Evolutionary conservation across 1,140 invertebrate genomes (phyloP).

Genomic region (Probaryconus sp.): DNA sequence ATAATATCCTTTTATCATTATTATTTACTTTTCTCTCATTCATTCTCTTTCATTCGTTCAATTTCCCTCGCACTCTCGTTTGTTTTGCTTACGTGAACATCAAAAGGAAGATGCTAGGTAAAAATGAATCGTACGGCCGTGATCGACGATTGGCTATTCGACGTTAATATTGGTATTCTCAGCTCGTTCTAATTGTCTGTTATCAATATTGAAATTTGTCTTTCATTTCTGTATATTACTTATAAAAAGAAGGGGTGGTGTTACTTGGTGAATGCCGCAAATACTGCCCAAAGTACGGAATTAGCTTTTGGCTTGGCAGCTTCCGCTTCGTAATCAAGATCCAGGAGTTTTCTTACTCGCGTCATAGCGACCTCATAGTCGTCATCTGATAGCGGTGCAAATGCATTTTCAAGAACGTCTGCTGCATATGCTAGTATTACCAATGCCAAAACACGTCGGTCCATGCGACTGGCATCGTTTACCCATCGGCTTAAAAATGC

Average conservation of each 20-base stretch:
- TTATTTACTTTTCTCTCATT: neutral
- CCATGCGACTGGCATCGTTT: slow-evolving; percentile 98
- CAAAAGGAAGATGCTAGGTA: slow-evolving; percentile 36
- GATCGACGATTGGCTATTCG: slow-evolving; percentile 1
- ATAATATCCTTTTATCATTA: neutral
- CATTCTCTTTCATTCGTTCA: slow-evolving; percentile 1
- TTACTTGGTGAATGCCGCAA: slow-evolving; percentile 98
- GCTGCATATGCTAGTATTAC: slow-evolving; percentile 98
- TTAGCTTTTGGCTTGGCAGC: slow-evolving; percentile 90
- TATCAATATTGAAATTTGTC: slow-evolving; percentile 11
- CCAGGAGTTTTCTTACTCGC: slow-evolving; percentile 95
- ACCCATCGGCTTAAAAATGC: slow-evolving; percentile 97
- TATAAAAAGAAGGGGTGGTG: slow-evolving; percentile 47
- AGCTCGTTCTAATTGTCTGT: neutral
- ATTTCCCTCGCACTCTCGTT: neutral
- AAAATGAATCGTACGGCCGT: slow-evolving; percentile 1
- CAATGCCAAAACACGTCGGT: slow-evolving; percentile 93
- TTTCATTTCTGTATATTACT: slow-evolving; percentile 11
- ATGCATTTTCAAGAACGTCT: slow-evolving; percentile 99
- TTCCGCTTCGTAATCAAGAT: slow-evolving; percentile 97
- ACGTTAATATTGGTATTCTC: neutral
- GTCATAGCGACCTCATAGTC: slow-evolving; percentile 99
- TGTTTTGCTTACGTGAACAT: neutral
- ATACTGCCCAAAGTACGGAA: slow-evolving; percentile 99
- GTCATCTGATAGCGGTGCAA: slow-evolving; percentile 97